Base-by-base conservation (phyloP, 2,797 vertebrate genomes). In the Phataginus tricuspis region DNA sequence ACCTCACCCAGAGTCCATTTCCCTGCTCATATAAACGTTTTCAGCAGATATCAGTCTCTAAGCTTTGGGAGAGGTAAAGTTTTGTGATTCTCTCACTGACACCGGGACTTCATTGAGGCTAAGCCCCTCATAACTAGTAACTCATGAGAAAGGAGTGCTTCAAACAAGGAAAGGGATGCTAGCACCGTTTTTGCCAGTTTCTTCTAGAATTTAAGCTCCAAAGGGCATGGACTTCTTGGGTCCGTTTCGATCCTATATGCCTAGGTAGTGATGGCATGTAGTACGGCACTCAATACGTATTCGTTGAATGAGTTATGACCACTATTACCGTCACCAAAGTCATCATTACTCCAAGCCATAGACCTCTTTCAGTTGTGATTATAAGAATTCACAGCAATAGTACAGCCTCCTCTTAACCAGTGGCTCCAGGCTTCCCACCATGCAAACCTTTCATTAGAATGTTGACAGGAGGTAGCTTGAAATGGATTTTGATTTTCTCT, bases 401-500 rank as follows among this genome's bases (percentile, higher is more conserved):
- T 77, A 74, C 6, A 82, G 34, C 55, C 42, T 80, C 69, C 1
- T 68, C 59, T 55, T 64, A 80, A 82, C 51, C 75, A 75, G 16
- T 34, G 69, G 61, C 39, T 42, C 37, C 37, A 85, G 21, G 6
- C 12, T 53, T 27, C 23, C 49, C 7, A 23, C 45, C 49, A 29
- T 74, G 8, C 53, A 72, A 89, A 49, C 7, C 19, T 94, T 92
- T 72, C 64, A 27, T 51, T 69, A 49, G 91, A 42, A 51, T 25
- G 9, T 53, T 72, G 75, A 64, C 37, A 59, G 90, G 49, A 45
- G 77, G 51, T 82, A 59, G 75, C 83, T 92, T 79, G 66, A 94
- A 88, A 84, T 74, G 21, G 51, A 85, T 94, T 93, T 89, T 85
- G 78, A 79, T 93, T 92, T 90, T 71, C 49, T 96, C 69, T 92